Evolutionary conservation across 2,888 invertebrate genomes (phyloP).

Genomic region (Conistra vaccinii): DNA sequence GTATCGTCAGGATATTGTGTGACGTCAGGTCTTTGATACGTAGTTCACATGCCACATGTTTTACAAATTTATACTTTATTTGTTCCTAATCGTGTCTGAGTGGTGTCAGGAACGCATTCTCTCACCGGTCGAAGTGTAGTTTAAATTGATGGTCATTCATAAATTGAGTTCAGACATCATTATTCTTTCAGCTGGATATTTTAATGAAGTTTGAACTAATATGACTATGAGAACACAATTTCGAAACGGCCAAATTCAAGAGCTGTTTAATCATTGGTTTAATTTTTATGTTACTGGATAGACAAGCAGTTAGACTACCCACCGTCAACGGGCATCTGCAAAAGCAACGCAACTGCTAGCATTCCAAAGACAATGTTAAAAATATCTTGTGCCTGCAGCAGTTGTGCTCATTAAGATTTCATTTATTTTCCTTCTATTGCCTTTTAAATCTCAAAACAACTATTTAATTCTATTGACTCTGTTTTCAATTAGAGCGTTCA

Average conservation of each 20-base stretch:
- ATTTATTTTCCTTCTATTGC: neutral
- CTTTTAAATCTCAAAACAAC: neutral
- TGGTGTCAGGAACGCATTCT: too few species aligned
- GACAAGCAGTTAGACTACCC: neutral
- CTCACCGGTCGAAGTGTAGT: too few species aligned
- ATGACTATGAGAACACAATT: neutral
- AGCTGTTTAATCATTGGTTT: neutral
- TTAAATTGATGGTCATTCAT: neutral
- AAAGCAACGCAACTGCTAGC: neutral
- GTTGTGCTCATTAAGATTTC: neutral
- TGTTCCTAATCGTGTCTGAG: too few species aligned
- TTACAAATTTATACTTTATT: too few species aligned
- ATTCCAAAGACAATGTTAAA: neutral
- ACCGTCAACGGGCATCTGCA: neutral
- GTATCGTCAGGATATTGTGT: too few species aligned
- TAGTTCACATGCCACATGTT: too few species aligned
- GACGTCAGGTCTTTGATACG: too few species aligned
- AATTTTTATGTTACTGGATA: neutral
- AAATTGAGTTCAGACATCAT: too few species aligned
- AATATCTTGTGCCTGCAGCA: neutral
- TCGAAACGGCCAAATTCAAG: neutral
- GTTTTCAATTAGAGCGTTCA: conserved; percentile 25
- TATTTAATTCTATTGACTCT: neutral
- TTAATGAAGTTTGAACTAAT: neutral
- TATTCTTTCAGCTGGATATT: neutral